These are phyloP conservation scores for Dendrocopos noguchii DNA, from an alignment of 2,113 vertebrate species.

Conservation along the genomic window DNA sequence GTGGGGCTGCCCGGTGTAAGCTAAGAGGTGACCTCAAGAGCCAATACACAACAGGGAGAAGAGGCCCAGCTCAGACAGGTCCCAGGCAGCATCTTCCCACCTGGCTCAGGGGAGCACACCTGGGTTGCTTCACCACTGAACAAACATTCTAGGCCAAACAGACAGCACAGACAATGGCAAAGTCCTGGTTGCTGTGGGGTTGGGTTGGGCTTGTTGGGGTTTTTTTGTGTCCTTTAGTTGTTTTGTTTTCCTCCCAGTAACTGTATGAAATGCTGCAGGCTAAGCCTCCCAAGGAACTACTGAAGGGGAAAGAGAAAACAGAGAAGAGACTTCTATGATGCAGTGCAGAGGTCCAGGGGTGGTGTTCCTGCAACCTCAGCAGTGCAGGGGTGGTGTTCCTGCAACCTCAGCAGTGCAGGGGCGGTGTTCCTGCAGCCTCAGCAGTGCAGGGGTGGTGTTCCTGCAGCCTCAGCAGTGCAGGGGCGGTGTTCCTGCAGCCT, in stretches of 20 bases:
- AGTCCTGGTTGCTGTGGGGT: neutral
- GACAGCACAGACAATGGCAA: constrained; percentile 52
- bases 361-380: neutral
- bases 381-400: constrained; percentile 66
- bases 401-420: constrained; percentile 51
- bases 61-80: constrained; percentile 51
- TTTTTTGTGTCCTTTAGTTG: too few species aligned
- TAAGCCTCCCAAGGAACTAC: constrained; percentile 65
- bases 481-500: neutral
- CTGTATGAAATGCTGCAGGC: constrained; percentile 57
- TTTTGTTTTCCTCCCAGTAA: constrained; percentile 27
- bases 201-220: too few species aligned
- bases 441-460: neutral
- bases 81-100: constrained; percentile 18
- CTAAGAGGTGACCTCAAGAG: constrained; percentile 32
- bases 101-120: constrained; percentile 38
- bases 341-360: constrained; percentile 79
- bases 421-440: neutral
- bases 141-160: constrained; percentile 71
- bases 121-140: constrained; percentile 30
- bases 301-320: constrained; percentile 23
- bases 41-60: constrained; percentile 42
- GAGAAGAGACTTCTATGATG: constrained; percentile 72
- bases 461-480: constrained; percentile 76
- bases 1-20: constrained; percentile 29